phyloP scores from a whole-genome alignment of 1,140 invertebrate genomes.

The Ostrea denselamellosa region DNA sequence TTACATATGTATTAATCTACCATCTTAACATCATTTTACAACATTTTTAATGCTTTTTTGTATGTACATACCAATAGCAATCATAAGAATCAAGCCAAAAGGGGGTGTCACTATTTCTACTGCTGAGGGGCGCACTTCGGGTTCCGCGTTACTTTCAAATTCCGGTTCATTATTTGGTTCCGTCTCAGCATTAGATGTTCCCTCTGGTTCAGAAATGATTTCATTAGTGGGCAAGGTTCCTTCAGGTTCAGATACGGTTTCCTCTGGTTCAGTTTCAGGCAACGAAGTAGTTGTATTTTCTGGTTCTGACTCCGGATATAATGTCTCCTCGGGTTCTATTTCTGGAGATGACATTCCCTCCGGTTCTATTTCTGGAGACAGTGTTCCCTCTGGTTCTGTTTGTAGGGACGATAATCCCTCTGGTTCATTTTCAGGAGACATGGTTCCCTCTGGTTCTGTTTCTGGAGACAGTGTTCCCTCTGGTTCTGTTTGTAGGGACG shows the following conservation, averaged over 20 bases:
- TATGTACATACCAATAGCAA: constrained; percentile 56
- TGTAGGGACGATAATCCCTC: constrained; percentile 28
- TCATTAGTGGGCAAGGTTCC: constrained; percentile 3
- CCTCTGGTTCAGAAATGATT: neutral
- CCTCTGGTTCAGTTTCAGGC: constrained; percentile 42
- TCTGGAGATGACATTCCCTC: constrained; percentile 40
- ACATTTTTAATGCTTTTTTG: neutral
- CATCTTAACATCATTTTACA: too few relatives aligned
- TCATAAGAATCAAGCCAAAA: constrained; percentile 53
- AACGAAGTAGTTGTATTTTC: neutral
- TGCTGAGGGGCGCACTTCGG: constrained; percentile 53
- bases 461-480: constrained; percentile 39
- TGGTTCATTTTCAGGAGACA: constrained; percentile 51
- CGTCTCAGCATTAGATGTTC: neutral
- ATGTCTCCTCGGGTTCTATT: constrained; percentile 11
- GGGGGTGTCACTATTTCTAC: constrained; percentile 65
- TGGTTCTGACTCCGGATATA: constrained; percentile 50
- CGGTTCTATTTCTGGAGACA: neutral
- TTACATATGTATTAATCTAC: neutral
- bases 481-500: constrained; percentile 48
- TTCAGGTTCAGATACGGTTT: constrained; percentile 38
- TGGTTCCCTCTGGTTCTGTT: constrained; percentile 48
- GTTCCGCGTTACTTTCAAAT: constrained; percentile 46
- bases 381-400: neutral
- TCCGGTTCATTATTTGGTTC: constrained; percentile 20